Evolutionary conservation across 1,140 invertebrate genomes (phyloP).

Genomic region (Aphelenchoides fujianensis): DNA sequence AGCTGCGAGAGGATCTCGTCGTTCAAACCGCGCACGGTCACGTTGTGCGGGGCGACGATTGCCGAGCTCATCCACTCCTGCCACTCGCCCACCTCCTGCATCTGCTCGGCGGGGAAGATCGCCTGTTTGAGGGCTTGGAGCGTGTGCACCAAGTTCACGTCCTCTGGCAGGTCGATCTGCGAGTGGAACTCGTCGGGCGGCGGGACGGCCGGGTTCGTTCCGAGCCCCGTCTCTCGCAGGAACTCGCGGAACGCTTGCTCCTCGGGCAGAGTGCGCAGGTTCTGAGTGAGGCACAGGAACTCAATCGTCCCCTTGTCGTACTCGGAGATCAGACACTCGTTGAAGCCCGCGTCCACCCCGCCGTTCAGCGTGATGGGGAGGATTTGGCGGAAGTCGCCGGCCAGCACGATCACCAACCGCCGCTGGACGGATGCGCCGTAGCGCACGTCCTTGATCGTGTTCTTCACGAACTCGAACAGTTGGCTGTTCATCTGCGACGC

Average conservation of each 20-base stretch:
- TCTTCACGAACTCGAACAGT: neutral
- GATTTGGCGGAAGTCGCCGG: constrained; percentile 24
- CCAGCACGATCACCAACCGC: constrained; percentile 9
- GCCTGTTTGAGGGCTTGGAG: neutral
- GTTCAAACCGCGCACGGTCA: neutral
- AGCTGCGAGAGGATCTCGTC: neutral
- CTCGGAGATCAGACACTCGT: neutral
- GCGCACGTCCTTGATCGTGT: constrained; percentile 6
- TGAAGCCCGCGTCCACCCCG: neutral
- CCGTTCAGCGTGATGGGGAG: constrained; percentile 7
- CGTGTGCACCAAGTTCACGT: neutral
- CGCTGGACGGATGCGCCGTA: neutral
- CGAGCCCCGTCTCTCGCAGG: neutral
- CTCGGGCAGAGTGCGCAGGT: neutral
- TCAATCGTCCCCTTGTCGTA: neutral
- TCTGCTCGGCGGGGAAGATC: neutral
- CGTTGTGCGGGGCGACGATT: neutral
- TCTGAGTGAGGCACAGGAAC: neutral
- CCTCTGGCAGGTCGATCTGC: neutral
- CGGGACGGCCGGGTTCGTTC: neutral
- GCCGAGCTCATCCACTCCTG: neutral
- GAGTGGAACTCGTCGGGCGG: neutral
- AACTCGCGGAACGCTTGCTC: neutral
- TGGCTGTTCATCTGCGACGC: constrained; percentile 14
- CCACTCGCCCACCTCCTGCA: neutral